phyloP scores from a whole-genome alignment of 2,113 vertebrate species.

The Trogon melanurus region DNA sequence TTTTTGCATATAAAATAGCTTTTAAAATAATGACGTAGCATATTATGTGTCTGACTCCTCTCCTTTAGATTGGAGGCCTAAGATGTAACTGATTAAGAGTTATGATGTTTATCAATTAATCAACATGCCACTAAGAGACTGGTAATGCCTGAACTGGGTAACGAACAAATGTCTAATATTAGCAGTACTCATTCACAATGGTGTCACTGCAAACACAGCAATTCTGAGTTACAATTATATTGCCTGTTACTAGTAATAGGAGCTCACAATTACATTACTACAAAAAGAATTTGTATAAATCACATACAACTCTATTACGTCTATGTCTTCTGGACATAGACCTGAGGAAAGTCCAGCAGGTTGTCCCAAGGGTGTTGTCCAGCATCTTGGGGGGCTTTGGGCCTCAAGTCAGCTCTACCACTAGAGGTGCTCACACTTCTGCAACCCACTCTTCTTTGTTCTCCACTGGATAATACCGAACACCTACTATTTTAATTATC shows the following conservation, averaged over 20 bases:
- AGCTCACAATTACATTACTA: background rate
- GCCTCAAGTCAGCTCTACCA: background rate
- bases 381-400: background rate
- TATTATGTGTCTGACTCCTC: background rate
- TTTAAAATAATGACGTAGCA: background rate
- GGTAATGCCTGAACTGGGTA: background rate
- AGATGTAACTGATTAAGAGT: background rate
- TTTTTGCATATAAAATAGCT: background rate
- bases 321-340: background rate
- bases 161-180: background rate
- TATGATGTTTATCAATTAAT: background rate
- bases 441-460: background rate
- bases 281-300: background rate
- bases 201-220: background rate
- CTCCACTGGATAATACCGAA: background rate
- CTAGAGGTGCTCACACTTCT: background rate
- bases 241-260: background rate
- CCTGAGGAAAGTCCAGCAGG: background rate
- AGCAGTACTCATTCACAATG: background rate
- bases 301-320: background rate
- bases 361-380: background rate
- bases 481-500: background rate
- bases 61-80: background rate
- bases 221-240: background rate
- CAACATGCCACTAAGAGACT: background rate